Conservation (phyloP, 1,140 invertebrate species). For the Zeugodacus cucurbitae region DNA sequence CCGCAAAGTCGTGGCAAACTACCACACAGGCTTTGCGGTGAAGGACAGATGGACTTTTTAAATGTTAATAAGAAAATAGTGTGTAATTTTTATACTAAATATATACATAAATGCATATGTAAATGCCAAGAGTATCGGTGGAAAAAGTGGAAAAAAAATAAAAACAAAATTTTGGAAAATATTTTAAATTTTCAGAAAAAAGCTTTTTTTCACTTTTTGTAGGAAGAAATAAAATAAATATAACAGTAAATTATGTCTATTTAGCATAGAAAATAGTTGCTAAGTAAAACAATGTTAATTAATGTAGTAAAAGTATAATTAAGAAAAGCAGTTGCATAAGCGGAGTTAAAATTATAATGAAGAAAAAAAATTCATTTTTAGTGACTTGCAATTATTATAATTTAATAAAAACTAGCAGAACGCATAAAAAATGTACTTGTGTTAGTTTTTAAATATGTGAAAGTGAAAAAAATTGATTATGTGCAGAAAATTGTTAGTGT, state of each 20-base stretch:
- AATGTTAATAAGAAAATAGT: neutral
- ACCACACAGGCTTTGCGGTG: neutral
- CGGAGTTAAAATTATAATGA: neutral
- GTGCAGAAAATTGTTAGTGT: neutral
- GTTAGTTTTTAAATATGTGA: neutral
- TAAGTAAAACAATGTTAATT: conserved; percentile 7
- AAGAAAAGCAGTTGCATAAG: neutral
- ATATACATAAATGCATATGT: neutral
- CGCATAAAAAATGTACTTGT: neutral
- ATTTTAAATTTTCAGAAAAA: neutral
- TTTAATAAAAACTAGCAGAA: neutral
- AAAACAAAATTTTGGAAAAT: neutral
- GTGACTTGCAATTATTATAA: neutral
- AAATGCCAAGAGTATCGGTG: neutral
- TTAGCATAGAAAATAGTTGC: neutral
- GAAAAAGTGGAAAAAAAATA: neutral
- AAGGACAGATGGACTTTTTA: conserved; percentile 35
- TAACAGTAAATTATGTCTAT: neutral
- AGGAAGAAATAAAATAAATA: neutral
- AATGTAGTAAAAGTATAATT: neutral
- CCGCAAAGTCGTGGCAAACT: neutral
- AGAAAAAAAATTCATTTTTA: neutral
- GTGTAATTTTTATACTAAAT: conserved; percentile 33
- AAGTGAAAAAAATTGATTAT: neutral
- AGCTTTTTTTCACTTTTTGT: no score